These are phyloP conservation scores for Semotilus atromaculatus DNA, from an alignment of 2,797 vertebrate species.

Conservation along the genomic window DNA sequence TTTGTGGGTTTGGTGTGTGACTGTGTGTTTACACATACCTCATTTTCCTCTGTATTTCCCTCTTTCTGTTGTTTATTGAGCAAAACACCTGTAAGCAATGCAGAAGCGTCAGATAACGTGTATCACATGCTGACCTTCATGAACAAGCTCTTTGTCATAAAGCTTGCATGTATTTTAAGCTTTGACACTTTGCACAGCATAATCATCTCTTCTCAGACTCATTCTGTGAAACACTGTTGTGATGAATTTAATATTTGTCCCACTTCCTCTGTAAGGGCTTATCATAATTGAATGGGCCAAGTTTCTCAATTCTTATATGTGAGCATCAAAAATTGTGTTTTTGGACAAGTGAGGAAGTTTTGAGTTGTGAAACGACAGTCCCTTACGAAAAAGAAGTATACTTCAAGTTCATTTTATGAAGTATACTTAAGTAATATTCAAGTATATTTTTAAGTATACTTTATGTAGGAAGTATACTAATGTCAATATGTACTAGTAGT, in stretches of 20 bases:
- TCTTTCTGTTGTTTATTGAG: not conserved
- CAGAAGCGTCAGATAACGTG: not conserved
- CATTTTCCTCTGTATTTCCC: not conserved
- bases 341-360: not conserved
- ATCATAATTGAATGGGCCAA: not conserved
- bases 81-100: not conserved
- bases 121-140: not conserved
- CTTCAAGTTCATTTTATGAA: no score
- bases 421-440: no score
- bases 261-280: not conserved
- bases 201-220: not conserved
- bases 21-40: not conserved
- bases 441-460: no score
- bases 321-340: not conserved
- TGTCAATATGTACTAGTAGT: no score
- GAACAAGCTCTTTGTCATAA: not conserved
- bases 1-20: not conserved
- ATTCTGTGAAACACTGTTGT: not conserved
- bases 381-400: no score
- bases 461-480: no score
- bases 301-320: not conserved
- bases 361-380: not conserved
- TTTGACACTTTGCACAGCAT: not conserved
- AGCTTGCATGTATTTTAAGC: not conserved
- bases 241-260: not conserved